Evolutionary conservation across 1,140 invertebrate species (phyloP).

Genomic region (Chymomyza costata): DNA sequence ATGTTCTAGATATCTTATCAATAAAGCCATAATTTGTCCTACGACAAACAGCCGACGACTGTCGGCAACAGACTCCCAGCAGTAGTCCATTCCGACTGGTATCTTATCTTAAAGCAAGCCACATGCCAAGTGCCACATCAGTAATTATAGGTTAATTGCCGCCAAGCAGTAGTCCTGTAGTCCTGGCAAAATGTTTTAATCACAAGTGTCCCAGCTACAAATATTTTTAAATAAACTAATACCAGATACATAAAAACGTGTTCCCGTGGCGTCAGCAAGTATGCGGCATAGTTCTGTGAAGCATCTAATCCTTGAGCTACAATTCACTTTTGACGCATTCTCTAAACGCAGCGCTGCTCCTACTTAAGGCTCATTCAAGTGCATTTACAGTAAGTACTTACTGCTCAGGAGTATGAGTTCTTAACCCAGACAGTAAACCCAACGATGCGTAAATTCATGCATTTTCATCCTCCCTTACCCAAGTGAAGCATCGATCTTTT

Average conservation of each 20-base stretch:
- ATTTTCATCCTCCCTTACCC: too few species aligned
- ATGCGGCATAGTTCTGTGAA: conserved; percentile 58
- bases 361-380: conserved; percentile 53
- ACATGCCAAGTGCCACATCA: conserved; percentile 55
- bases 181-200: conserved; percentile 14
- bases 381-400: conserved; percentile 47
- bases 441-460: conserved; percentile 50
- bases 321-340: conserved; percentile 71
- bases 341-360: conserved; percentile 8
- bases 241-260: too few species aligned
- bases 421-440: conserved; percentile 51
- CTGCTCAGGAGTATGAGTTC: too few species aligned
- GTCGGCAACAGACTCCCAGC: neutral
- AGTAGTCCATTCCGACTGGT: neutral
- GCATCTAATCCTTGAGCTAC: conserved; percentile 53
- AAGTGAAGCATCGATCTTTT: too few species aligned
- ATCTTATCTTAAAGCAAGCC: conserved; percentile 43
- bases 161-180: neutral
- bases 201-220: conserved; percentile 20
- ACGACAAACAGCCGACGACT: conserved; percentile 16
- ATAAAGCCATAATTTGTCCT: conserved; percentile 49
- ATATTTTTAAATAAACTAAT: neutral
- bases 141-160: conserved; percentile 48
- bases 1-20: conserved; percentile 43
- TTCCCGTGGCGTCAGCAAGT: too few species aligned